phyloP scores from a whole-genome alignment of 2,113 vertebrate species.

The Asarcornis scutulata region DNA sequence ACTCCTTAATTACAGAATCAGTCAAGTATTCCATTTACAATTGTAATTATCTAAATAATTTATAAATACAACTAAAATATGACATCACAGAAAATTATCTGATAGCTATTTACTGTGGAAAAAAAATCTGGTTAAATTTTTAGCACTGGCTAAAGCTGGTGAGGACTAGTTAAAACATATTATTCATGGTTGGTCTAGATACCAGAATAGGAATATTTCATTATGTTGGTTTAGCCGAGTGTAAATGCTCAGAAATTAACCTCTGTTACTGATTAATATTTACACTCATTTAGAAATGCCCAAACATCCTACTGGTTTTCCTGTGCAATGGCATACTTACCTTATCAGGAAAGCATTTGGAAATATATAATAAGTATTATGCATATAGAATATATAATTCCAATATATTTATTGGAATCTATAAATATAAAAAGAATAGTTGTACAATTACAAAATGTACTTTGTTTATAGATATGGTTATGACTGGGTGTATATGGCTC shows the following conservation, averaged over 20 bases:
- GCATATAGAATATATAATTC: background rate
- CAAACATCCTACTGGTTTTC: background rate
- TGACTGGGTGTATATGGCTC: background rate
- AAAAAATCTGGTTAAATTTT: conserved; percentile 4
- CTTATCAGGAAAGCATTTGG: background rate
- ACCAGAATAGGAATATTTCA: background rate
- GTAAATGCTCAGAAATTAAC: background rate
- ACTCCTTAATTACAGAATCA: conserved; percentile 73
- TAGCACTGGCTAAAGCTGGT: background rate
- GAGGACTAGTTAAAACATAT: background rate
- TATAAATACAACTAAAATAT: conserved; percentile 57
- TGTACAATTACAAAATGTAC: background rate
- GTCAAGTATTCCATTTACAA: conserved; percentile 69
- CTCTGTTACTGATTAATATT: background rate
- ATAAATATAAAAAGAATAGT: background rate
- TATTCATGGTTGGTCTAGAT: background rate
- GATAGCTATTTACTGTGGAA: background rate
- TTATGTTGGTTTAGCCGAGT: background rate
- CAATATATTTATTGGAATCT: background rate
- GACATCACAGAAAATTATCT: background rate
- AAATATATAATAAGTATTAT: background rate
- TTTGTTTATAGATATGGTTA: background rate
- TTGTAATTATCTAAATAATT: conserved; percentile 67
- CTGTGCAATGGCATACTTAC: background rate
- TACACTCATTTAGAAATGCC: background rate